phyloP scores from a whole-genome alignment of 2,113 vertebrate species.

The Notechis scutatus region DNA sequence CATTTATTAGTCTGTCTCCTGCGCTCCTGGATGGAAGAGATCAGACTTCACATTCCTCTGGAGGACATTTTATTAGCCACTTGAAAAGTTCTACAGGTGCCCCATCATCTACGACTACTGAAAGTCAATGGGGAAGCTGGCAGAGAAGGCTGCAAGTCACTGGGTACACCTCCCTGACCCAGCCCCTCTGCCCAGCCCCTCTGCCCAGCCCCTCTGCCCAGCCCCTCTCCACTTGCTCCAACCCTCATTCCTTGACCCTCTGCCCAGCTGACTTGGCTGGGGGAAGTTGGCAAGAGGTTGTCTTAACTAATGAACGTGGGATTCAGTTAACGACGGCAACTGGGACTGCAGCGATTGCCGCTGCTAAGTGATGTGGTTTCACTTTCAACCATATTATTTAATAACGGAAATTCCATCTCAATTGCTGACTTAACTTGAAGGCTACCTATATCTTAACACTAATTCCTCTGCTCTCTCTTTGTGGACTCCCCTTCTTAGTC shows the following conservation, averaged over 20 bases:
- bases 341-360: not conserved
- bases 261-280: not conserved
- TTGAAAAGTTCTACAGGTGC: not conserved
- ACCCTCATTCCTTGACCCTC: not conserved
- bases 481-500: not conserved
- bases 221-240: not conserved
- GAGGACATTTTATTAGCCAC: not conserved
- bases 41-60: not conserved
- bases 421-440: not conserved
- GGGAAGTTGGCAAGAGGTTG: not conserved
- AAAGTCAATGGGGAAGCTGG: not conserved
- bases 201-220: not conserved
- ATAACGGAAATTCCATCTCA: not conserved
- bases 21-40: not conserved
- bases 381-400: not conserved
- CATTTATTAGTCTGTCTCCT: not conserved
- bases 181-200: not conserved
- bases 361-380: not conserved
- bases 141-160: not conserved
- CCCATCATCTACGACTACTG: not conserved
- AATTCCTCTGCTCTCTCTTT: not conserved
- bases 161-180: not conserved
- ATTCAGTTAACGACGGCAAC: not conserved
- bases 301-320: not conserved
- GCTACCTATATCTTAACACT: not conserved